Conservation (phyloP, 2,797 vertebrate genomes). For the Etheostoma nigrum region DNA sequence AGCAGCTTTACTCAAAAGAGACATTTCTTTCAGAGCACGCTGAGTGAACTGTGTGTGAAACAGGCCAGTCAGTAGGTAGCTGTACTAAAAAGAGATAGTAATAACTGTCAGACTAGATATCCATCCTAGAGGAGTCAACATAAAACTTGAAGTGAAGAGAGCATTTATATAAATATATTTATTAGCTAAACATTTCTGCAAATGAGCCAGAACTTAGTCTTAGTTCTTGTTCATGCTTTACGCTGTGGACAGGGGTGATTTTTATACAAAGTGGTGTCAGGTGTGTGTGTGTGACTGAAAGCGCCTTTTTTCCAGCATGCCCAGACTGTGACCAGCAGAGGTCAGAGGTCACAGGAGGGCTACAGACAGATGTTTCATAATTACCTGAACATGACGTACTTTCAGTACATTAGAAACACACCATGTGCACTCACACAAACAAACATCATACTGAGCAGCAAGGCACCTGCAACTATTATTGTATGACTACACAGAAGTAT, state of each 20-base stretch:
- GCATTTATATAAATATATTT: constrained; percentile 43
- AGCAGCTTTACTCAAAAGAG: not conserved
- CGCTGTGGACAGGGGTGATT: not conserved
- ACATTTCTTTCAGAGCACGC: not conserved
- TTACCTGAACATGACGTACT: constrained; percentile 57
- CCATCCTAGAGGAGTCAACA: constrained; percentile 34
- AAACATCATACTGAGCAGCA: constrained; percentile 23
- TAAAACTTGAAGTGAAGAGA: constrained; percentile 43
- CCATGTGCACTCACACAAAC: constrained; percentile 17
- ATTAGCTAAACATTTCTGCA: constrained; percentile 28
- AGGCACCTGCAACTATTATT: constrained; percentile 48
- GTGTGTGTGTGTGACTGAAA: constrained; percentile 11
- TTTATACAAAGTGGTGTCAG: not conserved
- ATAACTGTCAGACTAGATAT: constrained; percentile 28
- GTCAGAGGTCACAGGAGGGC: constrained; percentile 44
- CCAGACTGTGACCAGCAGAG: constrained; percentile 28
- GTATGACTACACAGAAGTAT: constrained; percentile 69
- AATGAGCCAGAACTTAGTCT: constrained; percentile 36
- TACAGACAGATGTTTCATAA: constrained; percentile 63
- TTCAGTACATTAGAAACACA: constrained; percentile 36
- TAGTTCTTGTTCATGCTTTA: constrained; percentile 46
- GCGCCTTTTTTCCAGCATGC: constrained; percentile 6
- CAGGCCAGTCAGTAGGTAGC: constrained; percentile 14
- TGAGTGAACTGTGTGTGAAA: constrained; percentile 15
- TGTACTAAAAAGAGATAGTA: constrained; percentile 33